Base-by-base conservation (phyloP, 2,113 vertebrate species). In the Dasyornis broadbenti region DNA sequence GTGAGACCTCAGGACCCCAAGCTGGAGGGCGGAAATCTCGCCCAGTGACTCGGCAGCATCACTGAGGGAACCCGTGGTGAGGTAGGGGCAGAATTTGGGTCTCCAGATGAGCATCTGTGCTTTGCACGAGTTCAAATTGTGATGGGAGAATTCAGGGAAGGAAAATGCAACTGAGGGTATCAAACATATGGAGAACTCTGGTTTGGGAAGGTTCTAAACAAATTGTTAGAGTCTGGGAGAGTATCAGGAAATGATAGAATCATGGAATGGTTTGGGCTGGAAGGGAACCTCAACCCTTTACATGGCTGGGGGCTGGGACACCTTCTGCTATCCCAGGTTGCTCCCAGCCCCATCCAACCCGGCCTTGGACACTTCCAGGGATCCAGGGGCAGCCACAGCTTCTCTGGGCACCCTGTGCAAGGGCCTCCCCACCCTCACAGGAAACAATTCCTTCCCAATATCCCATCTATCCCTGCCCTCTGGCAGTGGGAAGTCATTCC, bases 261-360 rank as follows among this genome's bases (percentile, higher is more conserved):
- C 3, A 42, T 15, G 4, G 5, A 35, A 31, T 61, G 30, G 8
- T 69, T 56, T 33, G 54, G 7, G 22, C 11, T 54, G n/a, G 13
- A 31, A 54, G 12, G 10, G 4, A 35, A 22, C 12, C 47, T 60
- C 30, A 15, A 0, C 19, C 44, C 19, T 45, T 50, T 11, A 18
- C 31, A 47, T 5, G 1, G 33, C 54, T 54, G 33, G 23, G 45
- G 40, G 9, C 63, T 60, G 28, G 39, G 16, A 45, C 78, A 47
- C 1, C 2, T 82, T 0, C 30, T 45, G 47, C 13, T 2, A 1
- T 0, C 28, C 53, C 61, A 47, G 45, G 7, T 0, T 0, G 16
- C 11, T 68, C 64, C 47, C 45, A 78, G 28, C 23, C 12, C 23
- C 0, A 0, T 44, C 53, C 52, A 81, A 0, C 13, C 15, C 39